Base-by-base conservation (phyloP, 2,797 vertebrate species). In the Schizothorax lantsangensis region DNA sequence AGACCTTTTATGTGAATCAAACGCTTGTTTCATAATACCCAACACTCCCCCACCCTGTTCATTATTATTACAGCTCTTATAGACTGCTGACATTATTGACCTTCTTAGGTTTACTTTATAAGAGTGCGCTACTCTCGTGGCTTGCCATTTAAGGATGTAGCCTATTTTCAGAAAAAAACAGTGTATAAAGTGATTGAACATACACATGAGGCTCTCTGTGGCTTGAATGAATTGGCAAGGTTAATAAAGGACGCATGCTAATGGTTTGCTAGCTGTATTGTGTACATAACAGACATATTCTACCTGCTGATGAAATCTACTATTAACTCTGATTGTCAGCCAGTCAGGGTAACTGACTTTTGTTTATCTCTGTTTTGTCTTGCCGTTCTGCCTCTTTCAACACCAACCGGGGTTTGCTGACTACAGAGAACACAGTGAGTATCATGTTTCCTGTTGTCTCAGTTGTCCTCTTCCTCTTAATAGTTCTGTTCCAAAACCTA, bases 351-450 rank as follows among this genome's bases (percentile, higher is more conserved):
- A 64, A 85, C 77, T 91, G 83, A 91, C 84, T 87, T 89, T 43
- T 86, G 45, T 89, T 89, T 85, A 86, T 86, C 62, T 88, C 62
- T 88, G 68, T 84, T 85, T 81, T 92, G 90, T 89, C 54, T 85
- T 91, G 90, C 66, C 40, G n/a, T 66, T 86, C 91, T 85, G 91
- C 91, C 54, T 89, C 49, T 43, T 71, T 88, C 78, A 84, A 54
- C 52, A 81, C 88, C 66, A 85, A 82, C 77, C 84, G 89, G 84
- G 89, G 72, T 87, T 86, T 89, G 88, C 88, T 84, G 30, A 88
- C 86, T 64, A 77, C 91, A 96, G 95, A 96, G 91, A 95, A 88
- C 91, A 92, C 95, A 90, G 95, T 96, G 91, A 95, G 95, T 95
- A 85, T 89, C 90, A 79, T 84, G 82, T 92, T 57, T 84, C 80